These are phyloP conservation scores for Sebastes diploproa DNA, from an alignment of 2,797 vertebrate species.

Conservation along the genomic window DNA sequence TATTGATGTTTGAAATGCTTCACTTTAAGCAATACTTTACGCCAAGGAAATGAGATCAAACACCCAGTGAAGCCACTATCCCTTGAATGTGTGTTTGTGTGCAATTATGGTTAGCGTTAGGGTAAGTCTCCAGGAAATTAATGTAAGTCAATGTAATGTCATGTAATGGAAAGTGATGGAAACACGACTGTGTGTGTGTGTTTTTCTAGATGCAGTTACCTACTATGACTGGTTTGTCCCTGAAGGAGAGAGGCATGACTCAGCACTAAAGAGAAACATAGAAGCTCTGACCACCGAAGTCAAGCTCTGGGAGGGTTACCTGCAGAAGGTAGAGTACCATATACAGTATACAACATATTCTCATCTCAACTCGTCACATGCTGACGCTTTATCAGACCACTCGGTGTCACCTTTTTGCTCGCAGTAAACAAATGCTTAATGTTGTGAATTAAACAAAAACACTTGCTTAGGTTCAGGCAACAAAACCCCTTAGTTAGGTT, in stretches of 20 bases:
- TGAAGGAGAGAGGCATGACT: constrained; percentile 76
- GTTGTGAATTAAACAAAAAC: too few relatives aligned
- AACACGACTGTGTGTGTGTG: not conserved
- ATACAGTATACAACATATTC: not conserved
- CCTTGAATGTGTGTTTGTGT: not conserved
- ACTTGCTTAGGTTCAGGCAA: too few relatives aligned
- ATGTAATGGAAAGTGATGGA: too few relatives aligned
- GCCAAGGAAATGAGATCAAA: not conserved
- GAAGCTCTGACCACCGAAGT: constrained; percentile 69
- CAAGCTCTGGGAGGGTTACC: constrained; percentile 79
- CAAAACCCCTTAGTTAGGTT: too few relatives aligned
- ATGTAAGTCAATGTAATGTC: not conserved
- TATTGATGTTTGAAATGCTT: not conserved
- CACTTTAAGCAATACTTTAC: not conserved
- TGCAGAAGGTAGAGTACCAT: constrained; percentile 65
- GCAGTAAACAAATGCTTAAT: too few relatives aligned
- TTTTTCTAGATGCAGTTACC: constrained; percentile 46
- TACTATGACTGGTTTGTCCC: constrained; percentile 72
- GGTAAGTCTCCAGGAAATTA: not conserved
- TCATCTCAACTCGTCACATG: too few relatives aligned
- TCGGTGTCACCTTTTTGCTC: too few relatives aligned
- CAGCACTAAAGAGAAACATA: constrained; percentile 68
- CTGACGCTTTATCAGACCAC: too few relatives aligned
- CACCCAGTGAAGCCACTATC: too few relatives aligned
- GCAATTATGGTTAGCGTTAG: not conserved